Conservation (phyloP, 92 coral and sea anemone genomes). For the Paramuricea clavata region DNA sequence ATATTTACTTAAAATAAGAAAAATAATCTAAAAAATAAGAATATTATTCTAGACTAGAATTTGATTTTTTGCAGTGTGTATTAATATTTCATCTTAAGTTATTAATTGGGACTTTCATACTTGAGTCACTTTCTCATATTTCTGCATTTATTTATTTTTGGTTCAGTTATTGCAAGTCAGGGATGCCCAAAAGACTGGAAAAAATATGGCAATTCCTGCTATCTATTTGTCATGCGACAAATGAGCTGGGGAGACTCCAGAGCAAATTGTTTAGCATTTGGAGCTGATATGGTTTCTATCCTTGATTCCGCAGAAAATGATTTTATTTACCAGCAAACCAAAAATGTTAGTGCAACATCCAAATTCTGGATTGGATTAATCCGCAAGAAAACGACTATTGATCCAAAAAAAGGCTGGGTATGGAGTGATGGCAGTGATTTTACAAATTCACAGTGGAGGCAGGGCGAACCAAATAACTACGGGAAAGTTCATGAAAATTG, state of each 20-base stretch:
- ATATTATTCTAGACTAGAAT: no score
- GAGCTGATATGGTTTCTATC: constrained; percentile 87
- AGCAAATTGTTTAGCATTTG: constrained; percentile 73
- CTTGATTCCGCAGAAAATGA: constrained; percentile 80
- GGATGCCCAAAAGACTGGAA: constrained; percentile 82
- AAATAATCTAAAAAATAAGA: no score
- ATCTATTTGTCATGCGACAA: constrained; percentile 73
- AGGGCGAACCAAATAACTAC: constrained; percentile 81
- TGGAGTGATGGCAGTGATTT: constrained; percentile 87
- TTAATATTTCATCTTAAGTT: no score
- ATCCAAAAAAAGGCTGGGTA: constrained; percentile 54
- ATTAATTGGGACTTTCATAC: no score
- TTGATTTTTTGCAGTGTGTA: no score
- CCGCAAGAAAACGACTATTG: constrained; percentile 80
- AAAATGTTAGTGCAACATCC: constrained; percentile 33
- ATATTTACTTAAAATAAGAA: no score
- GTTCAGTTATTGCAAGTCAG: not conserved
- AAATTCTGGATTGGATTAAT: constrained; percentile 89
- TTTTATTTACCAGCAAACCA: constrained; percentile 63
- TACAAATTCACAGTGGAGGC: constrained; percentile 74
- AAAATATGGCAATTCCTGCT: constrained; percentile 76
- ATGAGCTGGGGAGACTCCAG: constrained; percentile 90
- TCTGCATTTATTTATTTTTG: no score
- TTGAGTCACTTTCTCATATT: no score
- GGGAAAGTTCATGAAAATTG: constrained; percentile 79